Evolutionary conservation across 2,797 vertebrate species (phyloP), one percentile per base, ranked within the genome.

Genomic region (Centroberyx gerrardi): DNA sequence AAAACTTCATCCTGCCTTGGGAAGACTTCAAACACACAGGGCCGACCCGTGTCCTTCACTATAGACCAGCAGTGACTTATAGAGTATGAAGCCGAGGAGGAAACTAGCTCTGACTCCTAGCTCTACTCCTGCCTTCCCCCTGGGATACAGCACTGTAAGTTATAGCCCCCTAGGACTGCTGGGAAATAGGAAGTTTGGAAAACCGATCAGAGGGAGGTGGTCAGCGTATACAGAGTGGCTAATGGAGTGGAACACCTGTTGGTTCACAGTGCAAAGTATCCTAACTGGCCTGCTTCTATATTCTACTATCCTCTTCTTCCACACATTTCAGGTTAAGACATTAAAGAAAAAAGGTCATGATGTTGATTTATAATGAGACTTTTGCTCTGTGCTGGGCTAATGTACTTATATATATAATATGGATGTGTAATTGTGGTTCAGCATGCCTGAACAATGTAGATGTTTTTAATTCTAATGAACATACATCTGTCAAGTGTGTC

Each of bases 121-220:
- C 60, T 81, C 49, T 36, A 22, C 55, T 62, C 61, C 33, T 29
- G 72, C 63, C 17, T 55, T 51, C 46, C 71, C 64, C 54, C 44
- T 56, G 63, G 15, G 71, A 64, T 31, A 49, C 38, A 10, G 46
- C 53, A 27, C 36, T 84, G 72, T 81, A 84, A 82, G 55, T 82
- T 88, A 87, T 75, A 81, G 80, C 70, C 68, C 61, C 52, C 28
- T 22, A 73, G 36, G 87, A 81, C 60, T 52, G 71, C 10, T 84
- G 78, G 68, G 62, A 88, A 88, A 78, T 61, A 72, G 74, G 78
- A 65, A 76, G 78, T 86, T 74, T 86, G 75, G 67, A 75, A 86
- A 88, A 83, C 58, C 72, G 59, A 73, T 86, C 72, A 79, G 31
- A 62, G 18, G 49, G 13, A 55, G 53, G 29, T 48, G 64, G 62